Percentiles rank a stretch among this genome's conserved stretches.
Conservation (phyloP, 1,140 invertebrate genomes). For the Carcinoscorpius rotundicauda region DNA sequence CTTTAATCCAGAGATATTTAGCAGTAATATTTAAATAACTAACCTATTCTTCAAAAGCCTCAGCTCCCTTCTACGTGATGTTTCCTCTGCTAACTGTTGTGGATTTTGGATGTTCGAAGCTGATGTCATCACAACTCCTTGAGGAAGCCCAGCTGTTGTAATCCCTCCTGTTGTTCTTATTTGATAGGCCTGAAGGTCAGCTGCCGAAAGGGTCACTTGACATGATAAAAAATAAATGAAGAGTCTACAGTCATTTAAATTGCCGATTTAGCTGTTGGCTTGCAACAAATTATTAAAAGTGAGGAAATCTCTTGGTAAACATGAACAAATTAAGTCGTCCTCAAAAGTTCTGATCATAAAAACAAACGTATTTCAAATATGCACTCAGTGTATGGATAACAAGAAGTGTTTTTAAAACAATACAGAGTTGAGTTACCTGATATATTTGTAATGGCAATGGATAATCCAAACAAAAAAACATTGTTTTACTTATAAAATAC, state of each 20-base stretch:
- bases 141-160: conserved; percentile 32
- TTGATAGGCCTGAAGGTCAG: conserved; percentile 38
- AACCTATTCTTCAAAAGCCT: conserved; percentile 86
- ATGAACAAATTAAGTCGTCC: too few relatives aligned
- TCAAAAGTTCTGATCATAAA: too few relatives aligned
- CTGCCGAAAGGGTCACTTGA: conserved; percentile 31
- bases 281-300: background rate
- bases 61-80: conserved; percentile 83
- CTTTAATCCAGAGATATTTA: too few relatives aligned
- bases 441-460: too few relatives aligned
- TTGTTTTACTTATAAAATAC: too few relatives aligned
- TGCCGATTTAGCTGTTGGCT: background rate
- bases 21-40: conserved; percentile 5
- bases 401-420: too few relatives aligned
- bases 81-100: conserved; percentile 45
- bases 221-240: background rate
- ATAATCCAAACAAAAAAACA: too few relatives aligned
- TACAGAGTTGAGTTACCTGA: too few relatives aligned
- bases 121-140: conserved; percentile 38
- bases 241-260: too few relatives aligned
- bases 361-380: too few relatives aligned
- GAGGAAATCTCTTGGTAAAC: too few relatives aligned
- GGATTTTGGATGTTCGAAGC: conserved; percentile 22
- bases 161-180: conserved; percentile 29
- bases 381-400: too few relatives aligned